These are phyloP conservation scores for Reticulitermes speratus DNA, from an alignment of 1,140 invertebrate genomes.

Conservation along the genomic window DNA sequence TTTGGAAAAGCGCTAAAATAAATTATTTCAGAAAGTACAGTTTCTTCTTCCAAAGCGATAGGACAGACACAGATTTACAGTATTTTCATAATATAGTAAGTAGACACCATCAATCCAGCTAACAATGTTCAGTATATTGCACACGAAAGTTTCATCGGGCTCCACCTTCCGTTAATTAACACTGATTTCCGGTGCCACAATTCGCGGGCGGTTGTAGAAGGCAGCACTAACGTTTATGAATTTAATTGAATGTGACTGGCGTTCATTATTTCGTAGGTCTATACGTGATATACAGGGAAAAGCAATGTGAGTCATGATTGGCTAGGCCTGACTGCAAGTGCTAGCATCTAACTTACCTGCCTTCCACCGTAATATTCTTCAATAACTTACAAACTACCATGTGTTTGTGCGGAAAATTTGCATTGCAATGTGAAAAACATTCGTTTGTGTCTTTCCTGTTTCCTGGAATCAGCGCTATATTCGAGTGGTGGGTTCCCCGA, in stretches of 20 bases:
- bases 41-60: too few species aligned
- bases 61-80: too few species aligned
- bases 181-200: slow-evolving; percentile 1
- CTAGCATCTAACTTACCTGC: background rate
- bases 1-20: too few species aligned
- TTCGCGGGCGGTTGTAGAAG: background rate
- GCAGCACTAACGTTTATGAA: background rate
- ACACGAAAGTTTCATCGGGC: background rate
- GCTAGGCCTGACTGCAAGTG: background rate
- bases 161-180: background rate
- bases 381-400: too few species aligned
- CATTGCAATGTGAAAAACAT: too few species aligned
- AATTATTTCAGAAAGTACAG: too few species aligned
- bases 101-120: background rate
- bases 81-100: too few species aligned
- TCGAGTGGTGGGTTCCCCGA: too few species aligned
- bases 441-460: too few species aligned
- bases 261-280: background rate
- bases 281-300: background rate
- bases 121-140: background rate
- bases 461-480: too few species aligned
- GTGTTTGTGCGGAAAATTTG: too few species aligned
- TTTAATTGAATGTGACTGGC: background rate
- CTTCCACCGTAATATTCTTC: too few species aligned
- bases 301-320: background rate